These are phyloP conservation scores for Ctenoplectra terminalis DNA, from an alignment of 1,140 invertebrate genomes.

Conservation along the genomic window DNA sequence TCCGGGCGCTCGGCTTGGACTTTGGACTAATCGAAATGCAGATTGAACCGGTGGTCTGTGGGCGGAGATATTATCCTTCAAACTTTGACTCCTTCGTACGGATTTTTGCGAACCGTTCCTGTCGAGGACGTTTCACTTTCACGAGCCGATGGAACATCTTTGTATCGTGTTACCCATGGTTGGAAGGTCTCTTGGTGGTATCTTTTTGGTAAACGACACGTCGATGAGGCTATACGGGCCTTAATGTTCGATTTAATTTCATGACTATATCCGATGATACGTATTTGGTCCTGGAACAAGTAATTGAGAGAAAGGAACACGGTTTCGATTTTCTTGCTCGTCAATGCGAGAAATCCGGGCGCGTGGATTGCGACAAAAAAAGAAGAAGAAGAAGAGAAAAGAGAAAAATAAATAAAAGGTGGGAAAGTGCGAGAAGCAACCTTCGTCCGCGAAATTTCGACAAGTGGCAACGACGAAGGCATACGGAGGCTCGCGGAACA, in stretches of 20 bases:
- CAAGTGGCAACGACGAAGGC: not conserved
- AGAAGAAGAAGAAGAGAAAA: too few species aligned
- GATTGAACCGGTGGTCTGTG: not conserved
- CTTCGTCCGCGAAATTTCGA: conserved; percentile 31
- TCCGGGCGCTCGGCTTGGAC: not conserved
- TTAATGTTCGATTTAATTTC: not conserved
- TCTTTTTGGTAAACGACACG: not conserved
- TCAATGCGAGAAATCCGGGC: not conserved
- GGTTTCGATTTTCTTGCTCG: not conserved
- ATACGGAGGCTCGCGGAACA: not conserved
- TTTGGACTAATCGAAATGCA: not conserved
- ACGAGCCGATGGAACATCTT: not conserved
- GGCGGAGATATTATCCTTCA: not conserved
- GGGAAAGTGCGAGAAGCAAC: conserved; percentile 17
- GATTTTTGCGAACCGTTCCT: not conserved
- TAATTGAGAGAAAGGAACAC: not conserved
- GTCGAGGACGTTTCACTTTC: not conserved
- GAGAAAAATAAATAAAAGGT: too few species aligned
- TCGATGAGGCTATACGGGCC: not conserved
- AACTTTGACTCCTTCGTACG: not conserved
- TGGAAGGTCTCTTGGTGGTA: not conserved
- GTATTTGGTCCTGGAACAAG: not conserved
- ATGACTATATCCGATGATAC: not conserved
- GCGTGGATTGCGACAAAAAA: conserved; percentile 18
- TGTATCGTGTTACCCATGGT: not conserved